phyloP scores from a whole-genome alignment of 2,797 vertebrate species.

The Ctenosaura bakeri region DNA sequence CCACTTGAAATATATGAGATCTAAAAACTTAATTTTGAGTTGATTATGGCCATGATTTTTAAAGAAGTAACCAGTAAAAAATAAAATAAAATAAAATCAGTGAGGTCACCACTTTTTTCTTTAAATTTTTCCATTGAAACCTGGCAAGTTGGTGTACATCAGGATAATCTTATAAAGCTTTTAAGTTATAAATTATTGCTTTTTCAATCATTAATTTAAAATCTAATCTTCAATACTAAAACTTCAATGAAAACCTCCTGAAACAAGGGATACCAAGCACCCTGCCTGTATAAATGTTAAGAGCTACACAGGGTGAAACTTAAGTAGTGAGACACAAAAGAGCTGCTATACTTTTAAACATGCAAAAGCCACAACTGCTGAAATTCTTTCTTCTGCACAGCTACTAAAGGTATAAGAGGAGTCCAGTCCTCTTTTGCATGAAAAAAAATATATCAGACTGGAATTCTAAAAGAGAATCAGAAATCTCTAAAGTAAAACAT shows the following conservation, averaged over 20 bases:
- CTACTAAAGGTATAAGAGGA: too few species aligned
- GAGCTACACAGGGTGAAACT: not conserved
- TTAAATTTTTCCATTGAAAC: not conserved
- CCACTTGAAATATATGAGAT: not conserved
- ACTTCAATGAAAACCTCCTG: not conserved
- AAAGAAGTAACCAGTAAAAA: not conserved
- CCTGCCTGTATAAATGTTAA: not conserved
- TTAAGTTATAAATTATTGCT: not conserved
- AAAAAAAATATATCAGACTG: not conserved
- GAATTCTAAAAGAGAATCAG: not conserved
- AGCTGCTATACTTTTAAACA: too few species aligned
- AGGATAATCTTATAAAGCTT: not conserved
- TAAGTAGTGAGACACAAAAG: too few species aligned
- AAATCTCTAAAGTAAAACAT: conserved; percentile 7
- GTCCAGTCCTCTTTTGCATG: not conserved
- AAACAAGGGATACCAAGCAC: not conserved
- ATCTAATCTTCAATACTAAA: not conserved
- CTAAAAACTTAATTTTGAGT: not conserved
- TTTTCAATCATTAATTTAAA: not conserved
- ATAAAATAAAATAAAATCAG: not conserved
- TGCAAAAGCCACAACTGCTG: too few species aligned
- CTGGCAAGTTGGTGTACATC: not conserved
- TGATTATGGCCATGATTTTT: not conserved
- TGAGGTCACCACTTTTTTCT: not conserved
- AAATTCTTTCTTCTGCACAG: too few species aligned